Percentiles rank a stretch among this genome's conserved stretches.
Conservation (phyloP, 2,113 vertebrate species). For the Colaptes auratus region DNA sequence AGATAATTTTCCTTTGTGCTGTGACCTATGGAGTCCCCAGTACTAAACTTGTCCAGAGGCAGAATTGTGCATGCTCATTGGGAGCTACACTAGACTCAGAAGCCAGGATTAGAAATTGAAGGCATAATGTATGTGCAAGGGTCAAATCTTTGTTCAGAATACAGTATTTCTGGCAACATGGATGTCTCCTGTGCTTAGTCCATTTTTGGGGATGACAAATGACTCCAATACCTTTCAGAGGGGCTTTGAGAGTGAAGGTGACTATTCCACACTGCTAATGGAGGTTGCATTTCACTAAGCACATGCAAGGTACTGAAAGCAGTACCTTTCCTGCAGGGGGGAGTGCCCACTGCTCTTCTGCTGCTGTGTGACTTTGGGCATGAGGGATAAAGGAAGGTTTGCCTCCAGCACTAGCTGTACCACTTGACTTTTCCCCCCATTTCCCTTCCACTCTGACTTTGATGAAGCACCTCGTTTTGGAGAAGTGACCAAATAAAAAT, state of each 20-base stretch:
- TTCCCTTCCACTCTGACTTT: not conserved
- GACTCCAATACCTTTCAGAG: not conserved
- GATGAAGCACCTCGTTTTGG: slow-evolving; percentile 25
- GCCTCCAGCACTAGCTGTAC: not conserved
- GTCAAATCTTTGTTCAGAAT: not conserved
- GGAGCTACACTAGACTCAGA: not conserved
- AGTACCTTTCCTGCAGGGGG: not conserved
- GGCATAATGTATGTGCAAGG: not conserved
- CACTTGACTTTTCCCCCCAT: not conserved
- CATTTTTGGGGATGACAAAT: not conserved
- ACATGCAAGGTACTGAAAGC: not conserved
- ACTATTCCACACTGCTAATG: not conserved
- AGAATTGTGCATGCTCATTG: not conserved
- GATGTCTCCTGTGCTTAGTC: not conserved
- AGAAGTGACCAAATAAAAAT: slow-evolving; percentile 36
- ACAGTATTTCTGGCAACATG: not conserved
- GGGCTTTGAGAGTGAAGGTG: not conserved
- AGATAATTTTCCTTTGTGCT: not conserved
- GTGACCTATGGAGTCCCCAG: not conserved
- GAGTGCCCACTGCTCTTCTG: not conserved
- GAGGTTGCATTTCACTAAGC: not conserved
- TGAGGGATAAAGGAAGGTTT: not conserved
- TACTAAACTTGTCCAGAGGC: not conserved
- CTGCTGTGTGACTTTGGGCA: not conserved
- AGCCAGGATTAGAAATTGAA: not conserved